Evolutionary conservation across 2,888 invertebrate species (phyloP).

Genomic region (Eupithecia vulgata): DNA sequence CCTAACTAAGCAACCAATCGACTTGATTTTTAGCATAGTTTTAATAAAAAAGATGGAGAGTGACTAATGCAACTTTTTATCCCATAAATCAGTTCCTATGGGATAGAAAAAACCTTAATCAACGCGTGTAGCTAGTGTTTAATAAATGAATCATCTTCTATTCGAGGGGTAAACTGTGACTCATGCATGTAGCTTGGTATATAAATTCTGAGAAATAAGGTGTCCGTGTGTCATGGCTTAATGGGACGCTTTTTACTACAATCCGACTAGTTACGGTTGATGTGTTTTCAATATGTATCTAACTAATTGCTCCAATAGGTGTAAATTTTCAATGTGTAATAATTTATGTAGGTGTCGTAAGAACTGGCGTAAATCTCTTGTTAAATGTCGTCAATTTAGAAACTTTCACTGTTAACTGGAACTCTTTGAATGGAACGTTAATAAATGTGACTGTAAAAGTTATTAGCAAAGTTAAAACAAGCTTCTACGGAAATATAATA

Average conservation of each 20-base stretch:
- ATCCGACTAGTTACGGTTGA: slow-evolving; percentile 6
- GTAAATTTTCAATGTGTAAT: neutral
- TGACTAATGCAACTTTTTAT: too few species aligned
- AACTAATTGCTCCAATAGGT: slow-evolving; percentile 3
- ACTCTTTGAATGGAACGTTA: neutral
- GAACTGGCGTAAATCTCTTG: neutral
- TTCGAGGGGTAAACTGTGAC: neutral
- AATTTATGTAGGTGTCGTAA: neutral
- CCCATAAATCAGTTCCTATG: too few species aligned
- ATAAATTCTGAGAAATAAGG: slow-evolving; percentile 13
- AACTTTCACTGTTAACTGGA: neutral
- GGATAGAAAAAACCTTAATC: too few species aligned
- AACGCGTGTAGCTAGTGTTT: too few species aligned
- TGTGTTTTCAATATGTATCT: slow-evolving; percentile 5
- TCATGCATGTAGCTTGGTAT: neutral
- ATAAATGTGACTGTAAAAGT: neutral
- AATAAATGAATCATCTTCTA: neutral
- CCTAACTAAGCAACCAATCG: too few species aligned
- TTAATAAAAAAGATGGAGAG: too few species aligned
- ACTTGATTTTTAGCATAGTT: too few species aligned
- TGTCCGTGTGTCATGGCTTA: slow-evolving; percentile 11
- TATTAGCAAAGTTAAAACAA: neutral
- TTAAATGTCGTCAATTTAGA: neutral
- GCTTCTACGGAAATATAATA: too few species aligned
- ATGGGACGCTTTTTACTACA: slow-evolving; percentile 1